Conservation (phyloP, 2,888 invertebrate species). For the Lissocephala sabroskyi region DNA sequence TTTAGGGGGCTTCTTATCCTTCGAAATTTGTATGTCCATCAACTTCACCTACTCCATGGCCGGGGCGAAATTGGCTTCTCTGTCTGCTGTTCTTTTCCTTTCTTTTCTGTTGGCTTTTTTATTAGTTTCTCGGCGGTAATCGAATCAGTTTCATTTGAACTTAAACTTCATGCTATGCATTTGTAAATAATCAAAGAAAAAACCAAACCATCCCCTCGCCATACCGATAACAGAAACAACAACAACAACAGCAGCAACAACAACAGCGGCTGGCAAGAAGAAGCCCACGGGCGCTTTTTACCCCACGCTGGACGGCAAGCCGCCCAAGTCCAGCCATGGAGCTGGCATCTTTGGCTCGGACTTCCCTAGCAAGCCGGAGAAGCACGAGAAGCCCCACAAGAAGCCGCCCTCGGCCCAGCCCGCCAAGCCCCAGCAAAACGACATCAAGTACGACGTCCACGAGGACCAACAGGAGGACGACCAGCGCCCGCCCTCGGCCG, state of each 20-base stretch:
- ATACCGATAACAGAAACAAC: conserved; percentile 47
- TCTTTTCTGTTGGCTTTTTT: conserved; percentile 18
- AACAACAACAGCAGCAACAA: conserved; percentile 27
- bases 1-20: background rate
- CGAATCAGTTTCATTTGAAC: conserved; percentile 12
- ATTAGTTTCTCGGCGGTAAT: conserved; percentile 37
- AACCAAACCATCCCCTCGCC: conserved; percentile 33
- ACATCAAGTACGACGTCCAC: conserved; percentile 68
- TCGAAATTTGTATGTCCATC: background rate
- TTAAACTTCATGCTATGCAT: conserved; percentile 56
- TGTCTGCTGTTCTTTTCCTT: conserved; percentile 9
- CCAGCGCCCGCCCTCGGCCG: conserved; percentile 27
- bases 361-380: conserved; percentile 43
- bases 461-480: conserved; percentile 61
- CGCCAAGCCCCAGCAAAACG: conserved; percentile 52
- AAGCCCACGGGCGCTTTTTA: conserved; percentile 64
- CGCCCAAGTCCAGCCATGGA: conserved; percentile 48
- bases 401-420: conserved; percentile 45
- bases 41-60: too few species aligned
- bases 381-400: conserved; percentile 61
- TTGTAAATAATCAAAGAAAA: conserved; percentile 56
- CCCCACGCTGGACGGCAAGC: conserved; percentile 71
- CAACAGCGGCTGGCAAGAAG: conserved; percentile 31
- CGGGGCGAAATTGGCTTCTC: conserved; percentile 10
- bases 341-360: conserved; percentile 30